phyloP scores from a whole-genome alignment of 2,888 invertebrate genomes.

The Agonopterix heracliana region DNA sequence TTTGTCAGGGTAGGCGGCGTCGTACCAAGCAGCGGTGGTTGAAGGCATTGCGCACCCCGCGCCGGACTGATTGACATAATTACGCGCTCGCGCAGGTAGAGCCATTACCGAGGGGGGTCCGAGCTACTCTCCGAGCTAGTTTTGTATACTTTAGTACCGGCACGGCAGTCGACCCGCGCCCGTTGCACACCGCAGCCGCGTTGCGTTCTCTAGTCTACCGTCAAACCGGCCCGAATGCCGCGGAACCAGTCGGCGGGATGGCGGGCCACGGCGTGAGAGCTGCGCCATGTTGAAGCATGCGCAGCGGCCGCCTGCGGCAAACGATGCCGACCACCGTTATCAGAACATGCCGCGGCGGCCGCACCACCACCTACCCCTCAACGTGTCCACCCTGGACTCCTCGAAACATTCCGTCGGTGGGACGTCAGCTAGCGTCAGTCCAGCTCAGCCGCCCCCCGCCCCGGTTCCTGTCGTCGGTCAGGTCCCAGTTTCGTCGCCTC shows the following conservation, averaged over 20 bases:
- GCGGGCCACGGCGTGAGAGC: slow-evolving; percentile 57
- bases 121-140: slow-evolving; percentile 1
- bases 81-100: slow-evolving; percentile 49
- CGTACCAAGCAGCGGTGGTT: slow-evolving; percentile 7
- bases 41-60: slow-evolving; percentile 29
- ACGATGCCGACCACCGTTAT: slow-evolving; percentile 73
- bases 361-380: slow-evolving; percentile 79
- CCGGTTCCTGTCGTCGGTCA: slow-evolving; percentile 44
- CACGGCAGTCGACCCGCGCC: slow-evolving; percentile 46
- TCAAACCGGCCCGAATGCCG: slow-evolving; percentile 52
- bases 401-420: slow-evolving; percentile 80
- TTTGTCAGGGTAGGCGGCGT: slow-evolving; percentile 41
- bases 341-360: slow-evolving; percentile 76
- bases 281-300: slow-evolving; percentile 84
- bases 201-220: slow-evolving; percentile 20
- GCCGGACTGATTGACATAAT: slow-evolving; percentile 57
- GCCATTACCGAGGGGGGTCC: slow-evolving; percentile 18
- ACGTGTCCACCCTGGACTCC: slow-evolving; percentile 80
- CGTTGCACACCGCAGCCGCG: slow-evolving; percentile 41
- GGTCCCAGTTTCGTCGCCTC: slow-evolving; percentile 53
- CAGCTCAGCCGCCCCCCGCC: slow-evolving; percentile 50
- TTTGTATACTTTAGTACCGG: neutral
- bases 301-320: slow-evolving; percentile 74
- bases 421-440: slow-evolving; percentile 74
- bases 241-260: slow-evolving; percentile 64